Base-by-base conservation (phyloP, 2,888 invertebrate species). In the Anthophora plumipes region DNA sequence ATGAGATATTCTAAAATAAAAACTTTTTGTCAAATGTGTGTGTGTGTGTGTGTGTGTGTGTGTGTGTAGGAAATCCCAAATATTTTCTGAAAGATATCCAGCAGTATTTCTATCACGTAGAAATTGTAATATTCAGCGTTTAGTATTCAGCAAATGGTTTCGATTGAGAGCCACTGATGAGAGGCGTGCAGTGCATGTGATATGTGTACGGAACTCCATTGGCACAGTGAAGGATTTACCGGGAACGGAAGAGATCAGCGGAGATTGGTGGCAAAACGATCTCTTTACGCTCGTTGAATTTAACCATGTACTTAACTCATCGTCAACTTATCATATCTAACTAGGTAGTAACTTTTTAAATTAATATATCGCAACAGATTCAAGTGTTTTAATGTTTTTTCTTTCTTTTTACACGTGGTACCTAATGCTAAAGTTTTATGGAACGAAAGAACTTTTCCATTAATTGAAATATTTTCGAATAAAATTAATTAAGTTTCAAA, bases 121-220 rank as follows among this genome's bases (percentile, higher is more conserved):
- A 31, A 31, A 31, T 31, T 31, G 31, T 31, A 31, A 31, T 31
- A 31, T 31, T 31, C 31, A 4, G 6, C 17, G 8, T 20, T 59
- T 17, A 7, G 11, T 39, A 9, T 25, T 17, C 66, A 14, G 17
- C 5, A 20, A 14, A 55, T 12, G 4, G 22, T 52, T 6, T 3
- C n/a, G 20, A 5, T 63, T 77, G 80, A 77, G 80, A 68, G 43
- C 41, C 72, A 31, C 80, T 80, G 76, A 31, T 80, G 76, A 31
- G 20, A 48, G 70, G 22, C 59, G 63, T 59, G 57, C 70, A 25
- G 31, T 63, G 74, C 63, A 71, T 63, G 39, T 61, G 60, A 70
- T 75, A 80, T 50, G 63, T 67, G 72, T 48, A 66, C 46, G 66
- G 48, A 66, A 73, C 59, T 67, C 64, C 43, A 41, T 60, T 59